phyloP scores from a whole-genome alignment of 2,113 vertebrate species.

The Zosterops lateralis region DNA sequence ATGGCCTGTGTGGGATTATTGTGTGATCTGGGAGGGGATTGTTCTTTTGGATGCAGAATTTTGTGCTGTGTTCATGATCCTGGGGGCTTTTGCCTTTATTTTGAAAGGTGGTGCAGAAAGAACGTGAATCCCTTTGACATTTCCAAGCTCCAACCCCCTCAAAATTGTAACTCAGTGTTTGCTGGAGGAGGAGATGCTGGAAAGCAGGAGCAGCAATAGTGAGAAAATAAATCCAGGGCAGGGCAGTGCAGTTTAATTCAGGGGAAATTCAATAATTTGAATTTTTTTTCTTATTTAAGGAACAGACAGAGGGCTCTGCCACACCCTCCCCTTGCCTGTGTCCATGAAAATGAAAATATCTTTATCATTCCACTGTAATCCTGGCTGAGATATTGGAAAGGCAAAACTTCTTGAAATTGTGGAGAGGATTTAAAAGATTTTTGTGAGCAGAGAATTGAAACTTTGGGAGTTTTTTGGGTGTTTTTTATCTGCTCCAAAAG shows the following conservation, averaged over 20 bases:
- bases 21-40: background rate
- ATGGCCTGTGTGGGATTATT: background rate
- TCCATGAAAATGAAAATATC: background rate
- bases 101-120: background rate
- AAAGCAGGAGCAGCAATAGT: background rate
- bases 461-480: background rate
- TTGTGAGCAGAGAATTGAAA: background rate
- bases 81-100: background rate
- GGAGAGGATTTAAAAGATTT: background rate
- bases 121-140: background rate
- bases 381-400: background rate
- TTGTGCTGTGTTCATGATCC: background rate
- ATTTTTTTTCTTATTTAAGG: background rate
- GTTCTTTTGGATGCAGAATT: background rate
- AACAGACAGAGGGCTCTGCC: background rate
- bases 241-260: background rate
- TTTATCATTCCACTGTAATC: background rate
- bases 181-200: background rate
- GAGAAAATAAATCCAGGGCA: background rate
- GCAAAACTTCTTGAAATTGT: background rate
- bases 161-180: background rate
- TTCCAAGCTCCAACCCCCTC: background rate
- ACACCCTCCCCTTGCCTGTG: background rate
- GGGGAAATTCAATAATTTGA: background rate
- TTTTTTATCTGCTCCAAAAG: background rate